A percentile compares a stretch with the other conserved stretches of the same genome.
Evolutionary conservation across 2,113 vertebrate genomes (phyloP).

Genomic region (Centropus unirufus): DNA sequence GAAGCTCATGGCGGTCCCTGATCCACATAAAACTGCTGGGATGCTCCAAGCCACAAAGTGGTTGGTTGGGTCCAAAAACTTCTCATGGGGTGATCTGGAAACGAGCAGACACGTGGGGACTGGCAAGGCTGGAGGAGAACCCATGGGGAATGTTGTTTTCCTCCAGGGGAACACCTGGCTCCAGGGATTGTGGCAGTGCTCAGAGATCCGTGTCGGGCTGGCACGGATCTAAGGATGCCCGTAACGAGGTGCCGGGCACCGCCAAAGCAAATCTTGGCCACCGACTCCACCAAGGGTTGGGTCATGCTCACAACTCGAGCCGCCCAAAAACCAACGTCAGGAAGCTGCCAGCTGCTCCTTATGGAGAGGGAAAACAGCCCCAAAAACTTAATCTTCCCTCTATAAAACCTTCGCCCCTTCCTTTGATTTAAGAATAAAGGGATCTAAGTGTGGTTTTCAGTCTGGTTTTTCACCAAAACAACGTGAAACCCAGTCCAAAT

Average conservation of each 20-base stretch:
- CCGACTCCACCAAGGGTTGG: accelerated
- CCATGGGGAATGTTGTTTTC: neutral
- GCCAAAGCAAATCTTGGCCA: neutral
- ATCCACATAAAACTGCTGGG: neutral
- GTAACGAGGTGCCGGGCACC: neutral
- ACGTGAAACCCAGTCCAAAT: neutral
- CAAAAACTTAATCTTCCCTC: neutral
- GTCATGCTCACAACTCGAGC: accelerated
- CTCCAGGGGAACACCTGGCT: neutral
- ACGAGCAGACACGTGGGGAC: accelerated
- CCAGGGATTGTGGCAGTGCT: neutral
- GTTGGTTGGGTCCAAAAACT: neutral
- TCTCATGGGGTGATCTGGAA: neutral
- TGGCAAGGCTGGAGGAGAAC: neutral
- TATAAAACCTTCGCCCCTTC: neutral
- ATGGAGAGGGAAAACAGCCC: accelerated
- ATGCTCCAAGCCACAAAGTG: neutral
- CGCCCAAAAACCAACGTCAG: neutral
- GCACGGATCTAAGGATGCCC: accelerated
- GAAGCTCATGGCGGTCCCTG: too few species aligned
- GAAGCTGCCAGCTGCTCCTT: neutral
- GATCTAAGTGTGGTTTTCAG: neutral
- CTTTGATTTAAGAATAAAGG: neutral
- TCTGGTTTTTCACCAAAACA: neutral
- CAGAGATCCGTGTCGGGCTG: neutral